A percentile compares a stretch with the other conserved stretches of the same genome.
Conservation (phyloP, 2,888 invertebrate species). For the Tenthredo scrophulariae region DNA sequence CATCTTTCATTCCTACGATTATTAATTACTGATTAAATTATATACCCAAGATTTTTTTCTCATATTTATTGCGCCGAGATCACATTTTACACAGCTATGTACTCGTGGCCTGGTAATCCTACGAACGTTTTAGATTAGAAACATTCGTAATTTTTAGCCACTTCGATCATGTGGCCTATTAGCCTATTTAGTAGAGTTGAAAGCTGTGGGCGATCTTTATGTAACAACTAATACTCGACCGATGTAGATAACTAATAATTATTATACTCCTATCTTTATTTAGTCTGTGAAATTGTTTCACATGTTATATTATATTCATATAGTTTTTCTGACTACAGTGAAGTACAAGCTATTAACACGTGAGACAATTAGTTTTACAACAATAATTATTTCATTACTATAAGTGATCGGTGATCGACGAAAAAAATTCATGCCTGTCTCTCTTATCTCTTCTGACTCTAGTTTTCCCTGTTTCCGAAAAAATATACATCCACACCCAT, state of each 20-base stretch:
- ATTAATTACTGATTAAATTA: not conserved
- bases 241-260: not conserved
- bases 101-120: not conserved
- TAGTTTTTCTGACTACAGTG: not conserved
- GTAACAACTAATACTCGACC: not conserved
- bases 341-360: not conserved
- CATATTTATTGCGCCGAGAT: not conserved
- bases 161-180: slow-evolving; percentile 6
- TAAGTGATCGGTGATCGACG: not conserved
- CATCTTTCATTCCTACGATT: not conserved
- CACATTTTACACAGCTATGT: not conserved
- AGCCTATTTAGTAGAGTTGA: not conserved
- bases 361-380: not conserved
- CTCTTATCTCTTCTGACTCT: not conserved
- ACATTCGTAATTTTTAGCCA: not conserved
- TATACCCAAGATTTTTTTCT: not conserved
- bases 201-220: not conserved
- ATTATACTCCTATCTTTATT: not conserved
- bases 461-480: not conserved
- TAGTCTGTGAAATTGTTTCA: not conserved
- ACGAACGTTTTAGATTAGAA: not conserved
- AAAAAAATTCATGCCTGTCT: not conserved
- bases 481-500: too few species aligned
- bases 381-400: not conserved
- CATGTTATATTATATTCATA: not conserved